Base-by-base conservation (phyloP, 2,113 vertebrate genomes). In the Gasterosteus aculeatus region DNA sequence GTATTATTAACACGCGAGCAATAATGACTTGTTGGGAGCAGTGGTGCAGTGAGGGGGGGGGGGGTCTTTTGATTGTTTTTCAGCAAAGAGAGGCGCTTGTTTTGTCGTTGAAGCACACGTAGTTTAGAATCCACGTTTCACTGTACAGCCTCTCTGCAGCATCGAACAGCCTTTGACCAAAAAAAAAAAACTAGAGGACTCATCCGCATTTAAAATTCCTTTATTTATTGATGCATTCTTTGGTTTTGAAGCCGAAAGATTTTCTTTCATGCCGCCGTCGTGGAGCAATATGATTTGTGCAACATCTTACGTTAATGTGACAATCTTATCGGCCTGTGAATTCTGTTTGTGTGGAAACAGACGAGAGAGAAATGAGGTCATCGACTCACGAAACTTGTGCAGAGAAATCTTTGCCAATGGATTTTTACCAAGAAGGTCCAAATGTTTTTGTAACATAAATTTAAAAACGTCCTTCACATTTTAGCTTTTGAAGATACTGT, bases 141-240 rank as follows among this genome's bases (percentile, higher is more conserved):
- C 53, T 10, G 78, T 72, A 39, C 46, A 56, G 78, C 83, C 77
- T 82, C 81, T 80, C 86, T 78, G 86, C 80, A 82, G 84, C 84
- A 73, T 88, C 81, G 73, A 84, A 88, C 87, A 93, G 91, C 92
- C 89, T 91, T 89, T 86, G 86, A 94, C 91, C 92, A 92, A 93
- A 93, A 85, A 91, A 92, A 61, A 6, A 53, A 53, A 11, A 22
- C 66, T 65, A 42, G 47, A 83, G 75, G 58, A 86, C 82, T 81
- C 69, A 74, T 84, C 86, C 22, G 70, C 78, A 44, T 72, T 77
- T 77, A 35, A 11, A 75, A 22, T 54, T 59, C 51, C 44, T 74
- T 72, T 47, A 31, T 53, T 85, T 75, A 67, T 80, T 42, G 56
- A 46, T 4, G 38, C 51, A 49, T 18, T 26, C 22, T 1, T 26